phyloP scores from a whole-genome alignment of 2,888 invertebrate species.

The Sminthurinus aureus region DNA sequence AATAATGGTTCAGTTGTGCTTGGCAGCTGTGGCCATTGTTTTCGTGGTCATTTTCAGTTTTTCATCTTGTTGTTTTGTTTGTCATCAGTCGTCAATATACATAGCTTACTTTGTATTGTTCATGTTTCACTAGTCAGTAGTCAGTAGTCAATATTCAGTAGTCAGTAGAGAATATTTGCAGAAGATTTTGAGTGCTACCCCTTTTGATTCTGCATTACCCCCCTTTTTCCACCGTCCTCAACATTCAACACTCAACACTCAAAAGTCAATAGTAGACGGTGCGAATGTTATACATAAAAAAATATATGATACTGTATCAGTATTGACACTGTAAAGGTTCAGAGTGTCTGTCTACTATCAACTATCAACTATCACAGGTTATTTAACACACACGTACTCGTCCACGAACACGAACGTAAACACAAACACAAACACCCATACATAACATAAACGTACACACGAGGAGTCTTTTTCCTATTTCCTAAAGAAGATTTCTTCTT shows the following conservation, averaged over 20 bases:
- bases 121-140: too few species aligned
- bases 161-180: too few species aligned
- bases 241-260: background rate
- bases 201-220: background rate
- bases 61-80: too few species aligned
- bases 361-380: too few species aligned
- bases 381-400: too few species aligned
- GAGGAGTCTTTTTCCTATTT: slow-evolving; percentile 42
- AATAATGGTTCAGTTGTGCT: too few species aligned
- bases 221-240: background rate
- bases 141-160: too few species aligned
- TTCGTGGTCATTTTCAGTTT: too few species aligned
- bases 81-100: too few species aligned
- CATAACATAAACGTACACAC: background rate
- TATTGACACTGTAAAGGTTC: slow-evolving; percentile 12
- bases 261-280: background rate
- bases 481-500: slow-evolving; percentile 42
- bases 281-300: background rate
- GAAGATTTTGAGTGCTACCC: too few species aligned
- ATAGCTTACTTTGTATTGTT: too few species aligned
- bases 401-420: background rate
- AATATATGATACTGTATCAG: slow-evolving; percentile 10
- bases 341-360: background rate
- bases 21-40: too few species aligned
- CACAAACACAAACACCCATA: slow-evolving; percentile 4